Evolutionary conservation across 64 coral and sea anemone species (phyloP), one percentile per base, ranked within the genome.

Genomic region (Actinia equina): DNA sequence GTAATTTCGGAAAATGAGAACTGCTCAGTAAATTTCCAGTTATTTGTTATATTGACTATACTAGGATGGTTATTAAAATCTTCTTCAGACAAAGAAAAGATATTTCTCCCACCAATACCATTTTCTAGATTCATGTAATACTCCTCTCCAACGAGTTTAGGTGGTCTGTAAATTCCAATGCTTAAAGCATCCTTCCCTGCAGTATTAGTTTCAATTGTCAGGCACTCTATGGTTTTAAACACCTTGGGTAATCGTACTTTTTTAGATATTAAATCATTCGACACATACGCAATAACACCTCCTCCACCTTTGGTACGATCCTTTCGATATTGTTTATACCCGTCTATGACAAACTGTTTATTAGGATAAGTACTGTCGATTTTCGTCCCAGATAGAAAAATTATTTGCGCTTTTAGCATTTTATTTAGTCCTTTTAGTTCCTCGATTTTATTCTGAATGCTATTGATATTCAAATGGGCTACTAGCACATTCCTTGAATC

Each of bases 381-480:
- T 61, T 88, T 88, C 30, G 71, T 78, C 58, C 79, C 86, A 63
- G 86, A 76, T 53, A 77, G 61, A 88, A 88, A 80, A 42, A 88
- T 53, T 10, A 88, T 70, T 59, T 88, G 86, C 6, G 86, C 63
- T 77, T 77, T 77, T n/a, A 87, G 45, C 10, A 74, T 59, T 53
- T 87, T 51, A 10, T 49, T 77, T 22, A 76, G 67, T 27, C n/a
- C 30, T 77, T 76, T 44, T 43, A 77, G 60, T 55, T 87, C 86
- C 63, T 87, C 64, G 19, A 62, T 25, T 86, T 62, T 87, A 77
- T 87, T 87, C 70, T 87, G 86, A 59, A 71, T 25, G 61, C 86
- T 71, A 77, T 76, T 87, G 46, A 87, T 87, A 59, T 87, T 87
- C 67, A 88, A 80, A 88, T 88, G 86, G 42, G 55, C 63, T 77